These are phyloP conservation scores for Corythornis cristatus DNA, from an alignment of 2,113 vertebrate species.

Conservation along the genomic window DNA sequence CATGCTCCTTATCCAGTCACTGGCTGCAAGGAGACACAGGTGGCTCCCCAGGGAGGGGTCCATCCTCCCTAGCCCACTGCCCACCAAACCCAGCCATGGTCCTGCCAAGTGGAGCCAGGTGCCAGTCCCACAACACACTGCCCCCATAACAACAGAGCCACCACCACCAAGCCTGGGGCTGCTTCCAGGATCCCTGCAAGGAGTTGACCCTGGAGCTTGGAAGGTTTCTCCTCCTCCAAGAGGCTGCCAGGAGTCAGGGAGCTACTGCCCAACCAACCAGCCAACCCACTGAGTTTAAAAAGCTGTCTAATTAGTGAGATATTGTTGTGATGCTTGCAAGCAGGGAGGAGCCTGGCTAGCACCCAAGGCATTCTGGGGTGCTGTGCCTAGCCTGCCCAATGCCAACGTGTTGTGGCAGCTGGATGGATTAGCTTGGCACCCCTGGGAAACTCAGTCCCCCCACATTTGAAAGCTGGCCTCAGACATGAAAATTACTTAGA, in stretches of 20 bases:
- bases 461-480: background rate
- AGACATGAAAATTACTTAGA: background rate
- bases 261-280: background rate
- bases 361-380: background rate
- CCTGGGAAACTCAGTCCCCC: background rate
- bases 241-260: background rate
- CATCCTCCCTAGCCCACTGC: background rate
- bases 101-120: background rate
- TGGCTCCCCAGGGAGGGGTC: background rate
- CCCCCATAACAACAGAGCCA: accelerated
- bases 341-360: background rate
- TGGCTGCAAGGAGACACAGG: accelerated
- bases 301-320: background rate
- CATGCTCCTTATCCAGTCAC: background rate
- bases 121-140: accelerated
- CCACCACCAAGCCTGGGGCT: background rate
- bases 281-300: background rate
- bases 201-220: background rate
- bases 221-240: background rate
- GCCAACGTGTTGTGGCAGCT: background rate
- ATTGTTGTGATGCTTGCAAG: background rate
- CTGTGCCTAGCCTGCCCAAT: background rate
- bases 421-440: background rate
- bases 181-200: background rate
- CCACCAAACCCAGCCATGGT: accelerated